phyloP scores from a whole-genome alignment of 2,797 vertebrate species.

The Chelidonichthys spinosus region DNA sequence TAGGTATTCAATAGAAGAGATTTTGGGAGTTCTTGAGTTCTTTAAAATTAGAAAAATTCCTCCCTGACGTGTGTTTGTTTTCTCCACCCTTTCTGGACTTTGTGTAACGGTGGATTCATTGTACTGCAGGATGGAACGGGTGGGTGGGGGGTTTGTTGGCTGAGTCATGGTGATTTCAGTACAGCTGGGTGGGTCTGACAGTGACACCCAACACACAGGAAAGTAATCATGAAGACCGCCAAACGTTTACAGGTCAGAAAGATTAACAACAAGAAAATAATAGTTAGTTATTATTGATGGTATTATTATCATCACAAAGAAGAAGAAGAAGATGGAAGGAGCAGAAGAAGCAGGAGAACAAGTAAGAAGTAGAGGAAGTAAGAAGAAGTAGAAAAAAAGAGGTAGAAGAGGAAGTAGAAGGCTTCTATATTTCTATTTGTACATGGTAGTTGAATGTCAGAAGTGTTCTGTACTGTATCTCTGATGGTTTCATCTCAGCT shows the following conservation, averaged over 20 bases:
- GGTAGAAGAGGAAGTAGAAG: too few relatives aligned
- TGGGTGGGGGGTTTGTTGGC: not conserved
- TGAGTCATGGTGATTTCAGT: conserved; percentile 36
- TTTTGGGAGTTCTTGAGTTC: conserved; percentile 20
- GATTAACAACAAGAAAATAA: too few relatives aligned
- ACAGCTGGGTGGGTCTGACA: conserved; percentile 2
- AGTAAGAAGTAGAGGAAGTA: too few relatives aligned
- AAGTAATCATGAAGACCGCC: not conserved
- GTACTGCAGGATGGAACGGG: conserved; percentile 30
- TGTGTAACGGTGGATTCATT: conserved; percentile 12
- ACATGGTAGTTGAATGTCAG: not conserved
- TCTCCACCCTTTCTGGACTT: conserved; percentile 51
- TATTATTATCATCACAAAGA: too few relatives aligned
- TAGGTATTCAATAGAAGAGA: not conserved
- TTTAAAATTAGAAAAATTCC: conserved; percentile 41
- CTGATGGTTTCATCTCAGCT: not conserved
- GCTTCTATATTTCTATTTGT: not conserved
- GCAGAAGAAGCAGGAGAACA: too few relatives aligned
- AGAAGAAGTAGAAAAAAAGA: too few relatives aligned
- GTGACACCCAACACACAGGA: not conserved
- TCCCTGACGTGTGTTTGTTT: conserved; percentile 52
- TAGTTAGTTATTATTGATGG: too few relatives aligned
- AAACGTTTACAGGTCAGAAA: too few relatives aligned
- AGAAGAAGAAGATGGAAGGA: too few relatives aligned
- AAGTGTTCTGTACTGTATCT: not conserved